Base-by-base conservation (phyloP, 1,140 invertebrate genomes). In the Anoplolepis gracilipes region DNA sequence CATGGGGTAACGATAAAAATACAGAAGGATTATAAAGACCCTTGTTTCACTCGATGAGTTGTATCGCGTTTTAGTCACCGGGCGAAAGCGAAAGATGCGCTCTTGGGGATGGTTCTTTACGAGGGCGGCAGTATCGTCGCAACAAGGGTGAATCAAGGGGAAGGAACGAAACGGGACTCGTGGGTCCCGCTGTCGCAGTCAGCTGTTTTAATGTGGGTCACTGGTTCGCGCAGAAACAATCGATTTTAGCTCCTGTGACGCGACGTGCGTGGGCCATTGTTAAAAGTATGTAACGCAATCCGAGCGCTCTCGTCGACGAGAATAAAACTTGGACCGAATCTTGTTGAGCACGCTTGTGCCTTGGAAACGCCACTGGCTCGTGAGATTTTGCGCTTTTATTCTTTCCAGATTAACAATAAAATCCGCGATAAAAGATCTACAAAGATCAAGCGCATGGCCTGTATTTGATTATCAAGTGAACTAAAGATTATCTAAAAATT, bases 171-270 rank as follows among this genome's bases (percentile, higher is more conserved):
- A 79, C 39, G 61, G 70, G 64, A 85, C 70, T 67, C 72, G 79
- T 79, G 72, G 70, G 69, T 86, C 69, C 89, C 84, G 81, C 91
- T 75, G 81, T 67, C 39, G 30, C 57, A 93, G 88, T 92, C 93
- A 93, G 93, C 93, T 94, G 94, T 93, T 93, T 92, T 92, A 91
- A 94, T 94, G 79, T 94, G 89, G 93, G 93, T 94, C 93, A 94
- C 90, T 92, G 89, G 92, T 84, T 86, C 87, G 87, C 86, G 70
- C 81, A 84, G 75, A 92, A 92, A 92, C 92, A 90, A 94, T 94
- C 93, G 93, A 94, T 94, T 92, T 91, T 82, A 72, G 67, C 33
- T 84, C n/a, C 70, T 69, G 73, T 70, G 36, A 36, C 39, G 64
- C n/a, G 16, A 67, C 13, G n/a, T 8, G 62, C 25, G 25, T 28